Conservation (phyloP, 2,888 invertebrate species). For the Andrena camellia region DNA sequence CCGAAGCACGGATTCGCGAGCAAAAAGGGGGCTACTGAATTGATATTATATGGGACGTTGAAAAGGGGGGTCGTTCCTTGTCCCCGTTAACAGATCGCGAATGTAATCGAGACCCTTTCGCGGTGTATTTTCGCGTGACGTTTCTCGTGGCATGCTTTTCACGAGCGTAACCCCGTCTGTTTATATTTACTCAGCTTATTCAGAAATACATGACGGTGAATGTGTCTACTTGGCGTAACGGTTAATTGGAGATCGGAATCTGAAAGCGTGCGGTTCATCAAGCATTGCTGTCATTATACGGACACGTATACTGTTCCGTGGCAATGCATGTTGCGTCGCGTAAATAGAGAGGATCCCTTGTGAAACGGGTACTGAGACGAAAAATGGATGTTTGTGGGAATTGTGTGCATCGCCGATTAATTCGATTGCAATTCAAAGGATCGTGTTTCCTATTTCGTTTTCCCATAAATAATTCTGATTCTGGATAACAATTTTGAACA, state of each 20-base stretch:
- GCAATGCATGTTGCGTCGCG: background rate
- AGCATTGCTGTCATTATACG: constrained; percentile 29
- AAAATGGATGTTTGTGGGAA: background rate
- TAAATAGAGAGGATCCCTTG: background rate
- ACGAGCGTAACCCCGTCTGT: background rate
- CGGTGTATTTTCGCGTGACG: constrained; percentile 1
- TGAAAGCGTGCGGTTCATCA: constrained; percentile 46
- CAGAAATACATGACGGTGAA: constrained; percentile 4
- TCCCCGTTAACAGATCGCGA: constrained; percentile 7
- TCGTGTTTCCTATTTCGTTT: background rate
- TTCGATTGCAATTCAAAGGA: background rate
- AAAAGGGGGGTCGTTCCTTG: background rate
- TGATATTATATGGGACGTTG: constrained; percentile 2
- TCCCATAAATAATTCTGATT: background rate
- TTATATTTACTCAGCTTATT: constrained; percentile 12
- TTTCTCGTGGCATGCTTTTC: background rate
- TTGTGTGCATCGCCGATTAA: background rate
- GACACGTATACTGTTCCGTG: constrained; percentile 10
- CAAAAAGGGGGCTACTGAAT: constrained; percentile 9
- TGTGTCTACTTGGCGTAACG: constrained; percentile 80
- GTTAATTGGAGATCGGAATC: constrained; percentile 84
- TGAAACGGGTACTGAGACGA: background rate
- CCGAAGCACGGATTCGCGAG: background rate
- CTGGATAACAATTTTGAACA: background rate
- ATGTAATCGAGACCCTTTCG: constrained; percentile 2